Percentiles rank a stretch among this genome's conserved stretches.
These are phyloP conservation scores for Drosophila meridionalis DNA, from an alignment of 2,888 invertebrate species.

Conservation along the genomic window DNA sequence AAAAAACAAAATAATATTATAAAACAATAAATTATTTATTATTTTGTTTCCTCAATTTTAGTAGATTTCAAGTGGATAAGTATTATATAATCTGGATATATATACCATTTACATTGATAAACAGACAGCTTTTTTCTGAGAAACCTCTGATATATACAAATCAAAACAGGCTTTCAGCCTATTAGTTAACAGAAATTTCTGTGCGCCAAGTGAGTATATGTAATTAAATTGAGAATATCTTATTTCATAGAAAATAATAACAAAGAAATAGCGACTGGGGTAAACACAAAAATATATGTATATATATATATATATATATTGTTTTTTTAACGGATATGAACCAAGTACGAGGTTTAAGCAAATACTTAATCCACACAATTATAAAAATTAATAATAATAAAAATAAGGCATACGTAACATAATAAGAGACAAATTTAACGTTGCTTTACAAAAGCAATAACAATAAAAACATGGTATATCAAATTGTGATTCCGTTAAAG, in stretches of 20 bases:
- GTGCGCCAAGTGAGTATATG: neutral
- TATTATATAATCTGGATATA: neutral
- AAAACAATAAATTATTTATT: neutral
- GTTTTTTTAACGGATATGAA: slow-evolving; percentile 11
- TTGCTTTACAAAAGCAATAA: slow-evolving; percentile 6
- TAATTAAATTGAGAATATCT: slow-evolving; percentile 7
- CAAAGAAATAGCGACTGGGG: neutral
- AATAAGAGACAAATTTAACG: neutral
- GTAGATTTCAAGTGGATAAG: neutral
- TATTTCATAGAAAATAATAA: slow-evolving; percentile 12
- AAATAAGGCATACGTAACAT: neutral
- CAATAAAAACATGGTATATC: neutral
- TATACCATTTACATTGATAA: neutral
- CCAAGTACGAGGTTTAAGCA: neutral
- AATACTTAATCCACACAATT: neutral
- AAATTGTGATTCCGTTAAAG: slow-evolving; percentile 1
- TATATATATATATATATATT: slow-evolving; percentile 4
- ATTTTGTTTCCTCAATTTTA: neutral
- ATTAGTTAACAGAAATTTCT: slow-evolving; percentile 13
- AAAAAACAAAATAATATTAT: neutral
- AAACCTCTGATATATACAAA: slow-evolving; percentile 16
- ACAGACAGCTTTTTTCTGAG: neutral
- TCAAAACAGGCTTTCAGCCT: slow-evolving; percentile 31
- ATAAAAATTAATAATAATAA: neutral
- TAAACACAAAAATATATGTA: neutral